Evolutionary conservation across 2,113 vertebrate genomes (phyloP), one percentile per base, ranked within the genome.

Genomic region (Montifringilla adamsi): DNA sequence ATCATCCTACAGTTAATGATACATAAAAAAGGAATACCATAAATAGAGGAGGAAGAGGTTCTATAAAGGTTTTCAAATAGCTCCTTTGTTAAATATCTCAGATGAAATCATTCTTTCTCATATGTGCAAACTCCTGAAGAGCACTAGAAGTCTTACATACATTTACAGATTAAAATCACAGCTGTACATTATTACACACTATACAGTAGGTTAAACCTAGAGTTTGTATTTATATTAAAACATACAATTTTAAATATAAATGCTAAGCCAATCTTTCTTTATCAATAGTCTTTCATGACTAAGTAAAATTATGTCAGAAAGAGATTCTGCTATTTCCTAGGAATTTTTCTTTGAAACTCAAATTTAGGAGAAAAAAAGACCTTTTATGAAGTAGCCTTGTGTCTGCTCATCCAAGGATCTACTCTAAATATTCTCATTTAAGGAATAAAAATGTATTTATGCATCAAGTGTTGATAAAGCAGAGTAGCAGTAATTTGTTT

Each of bases 181-280:
- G 20, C 16, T 73, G 30, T 59, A 59, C 35, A 70, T 26, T 15
- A 64, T 11, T 44, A 53, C 2, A 47, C 12, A 37, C 73, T 13
- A 23, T 30, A 14, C 2, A 37, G 26, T 2, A 52, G 10, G 6
- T 47, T 35, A 55, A 76, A 68, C 52, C 13, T 15, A 27, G 11
- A 35, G 17, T 35, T 60, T 68, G 15, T 37, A 24, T 16, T 62
- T 55, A 22, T 80, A n/a, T 68, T 60, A 30, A 30, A 63, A 63
- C 4, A 49, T 6, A 37, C 2, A 30, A 15, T 68, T 90, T 88
- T 30, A 76, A 72, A 68, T 49, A 60, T 33, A 56, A 85, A 52
- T 4, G 2, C 3, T 3, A 66, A 28, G 33, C 7, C 0, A 0
- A 28, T 18, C 39, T 56, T 82, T 63, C 5, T 77, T 31, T 68